Percentiles rank a stretch among this genome's conserved stretches.
Evolutionary conservation across 2,113 vertebrate species (phyloP).

Genomic region (Oreochromis aureus): DNA sequence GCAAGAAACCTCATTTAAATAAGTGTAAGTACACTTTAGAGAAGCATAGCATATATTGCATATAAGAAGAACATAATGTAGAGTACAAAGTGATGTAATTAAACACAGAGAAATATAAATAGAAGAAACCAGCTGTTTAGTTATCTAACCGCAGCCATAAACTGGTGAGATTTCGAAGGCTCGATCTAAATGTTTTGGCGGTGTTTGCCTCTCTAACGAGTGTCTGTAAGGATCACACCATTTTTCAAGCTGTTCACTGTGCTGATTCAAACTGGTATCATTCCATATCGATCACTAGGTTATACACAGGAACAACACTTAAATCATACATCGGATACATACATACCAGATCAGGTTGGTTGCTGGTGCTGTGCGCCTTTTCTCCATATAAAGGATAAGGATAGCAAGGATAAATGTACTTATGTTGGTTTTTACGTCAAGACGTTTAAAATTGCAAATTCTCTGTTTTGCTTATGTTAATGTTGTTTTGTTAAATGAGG

Average conservation of each 20-base stretch:
- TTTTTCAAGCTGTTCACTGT: neutral
- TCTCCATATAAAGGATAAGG: fast-evolving
- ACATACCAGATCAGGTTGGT: fast-evolving
- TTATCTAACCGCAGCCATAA: fast-evolving
- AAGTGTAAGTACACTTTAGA: neutral
- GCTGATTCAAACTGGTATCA: neutral
- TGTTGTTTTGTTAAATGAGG: neutral
- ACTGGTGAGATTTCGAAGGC: neutral
- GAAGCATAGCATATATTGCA: neutral
- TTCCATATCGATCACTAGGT: neutral
- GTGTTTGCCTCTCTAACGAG: neutral
- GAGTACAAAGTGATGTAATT: neutral
- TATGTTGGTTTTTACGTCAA: neutral
- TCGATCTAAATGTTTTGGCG: neutral
- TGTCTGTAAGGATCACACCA: neutral
- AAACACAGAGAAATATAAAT: fast-evolving
- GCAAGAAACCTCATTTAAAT: neutral
- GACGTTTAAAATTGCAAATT: neutral
- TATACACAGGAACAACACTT: neutral
- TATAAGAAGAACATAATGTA: neutral
- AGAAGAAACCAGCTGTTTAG: neutral
- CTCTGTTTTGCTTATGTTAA: neutral
- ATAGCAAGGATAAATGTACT: fast-evolving
- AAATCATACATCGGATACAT: neutral
- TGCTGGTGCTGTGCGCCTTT: neutral